Conservation (phyloP, 2,797 vertebrate genomes). For the Naso thynnoides region DNA sequence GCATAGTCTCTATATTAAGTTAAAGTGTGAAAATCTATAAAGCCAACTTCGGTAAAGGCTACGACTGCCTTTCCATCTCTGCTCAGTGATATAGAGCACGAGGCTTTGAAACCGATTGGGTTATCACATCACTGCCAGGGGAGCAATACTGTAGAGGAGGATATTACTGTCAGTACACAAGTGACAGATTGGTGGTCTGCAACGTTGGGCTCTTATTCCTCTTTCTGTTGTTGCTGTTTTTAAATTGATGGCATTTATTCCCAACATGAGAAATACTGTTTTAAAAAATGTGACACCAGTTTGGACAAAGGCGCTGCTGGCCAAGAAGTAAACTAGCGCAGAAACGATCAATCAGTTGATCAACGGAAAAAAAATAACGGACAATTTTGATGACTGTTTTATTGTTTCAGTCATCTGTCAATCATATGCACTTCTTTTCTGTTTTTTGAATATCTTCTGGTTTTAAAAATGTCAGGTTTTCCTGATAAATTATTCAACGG, state of each 20-base stretch:
- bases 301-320: neutral
- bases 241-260: constrained; percentile 57
- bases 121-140: constrained; percentile 75
- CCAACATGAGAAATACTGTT: constrained; percentile 31
- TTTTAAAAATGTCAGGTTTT: neutral
- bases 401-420: neutral
- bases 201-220: constrained; percentile 54
- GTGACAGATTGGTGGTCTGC: constrained; percentile 72
- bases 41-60: constrained; percentile 61
- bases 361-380: neutral
- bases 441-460: neutral
- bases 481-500: neutral
- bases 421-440: neutral
- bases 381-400: neutral
- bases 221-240: constrained; percentile 50
- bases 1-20: constrained; percentile 64
- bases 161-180: constrained; percentile 77
- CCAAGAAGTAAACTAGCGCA: neutral
- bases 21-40: constrained; percentile 67
- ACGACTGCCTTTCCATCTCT: constrained; percentile 58
- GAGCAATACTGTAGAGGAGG: constrained; percentile 76
- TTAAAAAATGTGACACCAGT: constrained; percentile 14
- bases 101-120: constrained; percentile 66
- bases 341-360: neutral
- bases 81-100: constrained; percentile 69